Conservation (phyloP, 2,888 invertebrate species). For the Temnothorax rugatulus region DNA sequence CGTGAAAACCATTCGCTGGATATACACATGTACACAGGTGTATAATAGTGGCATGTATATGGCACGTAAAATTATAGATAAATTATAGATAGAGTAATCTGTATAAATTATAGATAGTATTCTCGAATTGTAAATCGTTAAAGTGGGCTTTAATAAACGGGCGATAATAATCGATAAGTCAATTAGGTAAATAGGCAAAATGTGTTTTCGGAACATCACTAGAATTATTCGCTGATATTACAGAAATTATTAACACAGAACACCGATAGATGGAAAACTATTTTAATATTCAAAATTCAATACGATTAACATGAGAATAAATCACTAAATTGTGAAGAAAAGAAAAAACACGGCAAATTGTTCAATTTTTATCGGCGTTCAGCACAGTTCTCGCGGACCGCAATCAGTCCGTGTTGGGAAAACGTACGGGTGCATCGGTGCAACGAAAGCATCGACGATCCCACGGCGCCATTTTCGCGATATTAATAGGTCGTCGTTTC, state of each 20-base stretch:
- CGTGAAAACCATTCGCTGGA: not conserved
- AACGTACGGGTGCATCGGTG: constrained; percentile 33
- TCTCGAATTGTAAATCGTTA: not conserved
- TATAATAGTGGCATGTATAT: not conserved
- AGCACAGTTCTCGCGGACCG: constrained; percentile 2
- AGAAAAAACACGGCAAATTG: not conserved
- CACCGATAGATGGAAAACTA: not conserved
- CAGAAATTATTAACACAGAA: not conserved
- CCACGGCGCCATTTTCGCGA: constrained; percentile 50
- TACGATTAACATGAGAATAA: not conserved
- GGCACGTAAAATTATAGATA: constrained; percentile 1
- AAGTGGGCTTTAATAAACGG: not conserved
- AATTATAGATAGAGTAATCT: not conserved
- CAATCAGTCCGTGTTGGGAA: constrained; percentile 29
- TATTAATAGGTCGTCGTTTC: constrained; percentile 66
- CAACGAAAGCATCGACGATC: constrained; percentile 16
- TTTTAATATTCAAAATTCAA: not conserved
- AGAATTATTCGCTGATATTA: constrained; percentile 1
- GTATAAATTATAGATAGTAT: not conserved
- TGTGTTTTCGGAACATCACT: constrained; percentile 12
- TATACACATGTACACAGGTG: not conserved
- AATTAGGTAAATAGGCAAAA: not conserved
- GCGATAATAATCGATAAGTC: not conserved
- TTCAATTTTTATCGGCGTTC: constrained; percentile 32
- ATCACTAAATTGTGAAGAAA: constrained; percentile 20